These are phyloP conservation scores for Holacanthus passer DNA, from an alignment of 2,113 vertebrate species.

Conservation along the genomic window DNA sequence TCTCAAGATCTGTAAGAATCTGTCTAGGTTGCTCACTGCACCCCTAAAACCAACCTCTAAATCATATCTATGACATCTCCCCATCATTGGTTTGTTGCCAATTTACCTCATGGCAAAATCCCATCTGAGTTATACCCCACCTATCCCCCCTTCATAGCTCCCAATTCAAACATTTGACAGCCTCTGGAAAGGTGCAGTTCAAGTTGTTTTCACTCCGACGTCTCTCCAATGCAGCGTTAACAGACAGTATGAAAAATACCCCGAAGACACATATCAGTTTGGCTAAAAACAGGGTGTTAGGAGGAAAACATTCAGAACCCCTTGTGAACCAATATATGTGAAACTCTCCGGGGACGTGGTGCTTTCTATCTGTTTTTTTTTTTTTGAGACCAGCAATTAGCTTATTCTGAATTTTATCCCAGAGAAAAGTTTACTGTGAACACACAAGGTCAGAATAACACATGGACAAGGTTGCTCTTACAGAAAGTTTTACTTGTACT, in stretches of 20 bases:
- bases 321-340: conserved; percentile 67
- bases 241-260: conserved; percentile 72
- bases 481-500: conserved; percentile 9
- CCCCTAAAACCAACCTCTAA: conserved; percentile 78
- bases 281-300: conserved; percentile 74
- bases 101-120: conserved; percentile 79
- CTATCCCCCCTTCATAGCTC: conserved; percentile 69
- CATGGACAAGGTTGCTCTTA: background rate
- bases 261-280: conserved; percentile 76
- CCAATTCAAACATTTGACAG: conserved; percentile 78
- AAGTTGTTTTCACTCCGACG: conserved; percentile 75
- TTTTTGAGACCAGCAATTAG: conserved; percentile 45
- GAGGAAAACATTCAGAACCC: conserved; percentile 67
- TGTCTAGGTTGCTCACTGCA: conserved; percentile 75
- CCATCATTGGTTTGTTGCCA: conserved; percentile 81
- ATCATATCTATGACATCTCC: conserved; percentile 78
- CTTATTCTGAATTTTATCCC: conserved; percentile 31
- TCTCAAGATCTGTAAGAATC: conserved; percentile 76
- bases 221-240: conserved; percentile 76
- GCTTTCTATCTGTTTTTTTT: conserved; percentile 44
- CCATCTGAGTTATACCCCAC: conserved; percentile 71
- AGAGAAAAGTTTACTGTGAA: conserved; percentile 47
- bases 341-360: conserved; percentile 49
- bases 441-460: conserved; percentile 12
- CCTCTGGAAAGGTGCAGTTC: conserved; percentile 79